phyloP scores from a whole-genome alignment of 2,113 vertebrate genomes.

The Electrona antarctica region DNA sequence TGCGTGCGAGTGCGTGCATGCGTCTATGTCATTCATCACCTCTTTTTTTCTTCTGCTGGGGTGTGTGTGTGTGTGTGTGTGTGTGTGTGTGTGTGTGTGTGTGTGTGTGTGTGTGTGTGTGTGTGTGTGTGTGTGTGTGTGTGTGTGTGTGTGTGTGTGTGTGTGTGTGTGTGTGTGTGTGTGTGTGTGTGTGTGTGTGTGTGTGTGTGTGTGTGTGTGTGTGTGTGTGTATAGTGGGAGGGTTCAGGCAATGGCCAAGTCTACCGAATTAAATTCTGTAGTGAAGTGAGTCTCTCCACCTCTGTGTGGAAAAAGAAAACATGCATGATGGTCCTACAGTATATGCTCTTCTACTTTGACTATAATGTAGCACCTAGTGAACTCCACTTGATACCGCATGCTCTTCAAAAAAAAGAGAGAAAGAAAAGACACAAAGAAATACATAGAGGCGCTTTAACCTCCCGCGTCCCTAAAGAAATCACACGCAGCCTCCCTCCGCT shows the following conservation, averaged over 20 bases:
- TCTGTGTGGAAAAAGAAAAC: neutral
- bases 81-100: slow-evolving; percentile 15
- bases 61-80: neutral
- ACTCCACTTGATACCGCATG: slow-evolving; percentile 4
- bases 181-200: slow-evolving; percentile 11
- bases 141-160: slow-evolving; percentile 7
- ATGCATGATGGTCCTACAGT: too few species aligned
- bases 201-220: neutral
- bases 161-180: too few species aligned
- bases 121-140: neutral
- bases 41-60: too few species aligned
- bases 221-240: too few species aligned
- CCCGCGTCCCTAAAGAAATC: slow-evolving; percentile 12
- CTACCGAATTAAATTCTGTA: too few species aligned
- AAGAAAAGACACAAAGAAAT: slow-evolving; percentile 4
- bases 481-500: slow-evolving; percentile 21
- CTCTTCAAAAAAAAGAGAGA: slow-evolving; percentile 25
- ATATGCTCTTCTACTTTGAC: too few species aligned
- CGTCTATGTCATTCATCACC: too few species aligned
- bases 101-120: neutral
- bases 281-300: neutral
- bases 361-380: neutral
- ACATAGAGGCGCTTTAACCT: slow-evolving; percentile 8
- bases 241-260: too few species aligned
- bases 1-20: slow-evolving; percentile 7